phyloP scores from a whole-genome alignment of 2,113 vertebrate genomes.

The Elephas maximus region DNA sequence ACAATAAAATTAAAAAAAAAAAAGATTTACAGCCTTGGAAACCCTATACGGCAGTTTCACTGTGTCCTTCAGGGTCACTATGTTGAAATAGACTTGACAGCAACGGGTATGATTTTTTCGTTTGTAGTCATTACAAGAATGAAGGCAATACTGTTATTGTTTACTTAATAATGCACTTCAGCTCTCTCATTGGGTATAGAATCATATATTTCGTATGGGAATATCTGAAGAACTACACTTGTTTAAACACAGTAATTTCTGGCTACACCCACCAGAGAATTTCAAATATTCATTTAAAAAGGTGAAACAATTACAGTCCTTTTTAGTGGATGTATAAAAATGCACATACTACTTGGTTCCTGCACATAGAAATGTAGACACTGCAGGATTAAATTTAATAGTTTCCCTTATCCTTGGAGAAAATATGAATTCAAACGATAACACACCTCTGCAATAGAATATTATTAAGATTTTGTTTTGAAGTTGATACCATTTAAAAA shows the following conservation, averaged over 20 bases:
- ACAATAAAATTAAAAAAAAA: no score
- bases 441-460: constrained; percentile 38
- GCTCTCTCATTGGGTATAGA: background rate
- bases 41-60: no score
- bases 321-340: background rate
- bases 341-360: background rate
- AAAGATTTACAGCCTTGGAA: no score
- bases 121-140: background rate
- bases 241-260: background rate
- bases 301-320: background rate
- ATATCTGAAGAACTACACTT: background rate
- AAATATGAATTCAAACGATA: constrained; percentile 29
- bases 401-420: background rate
- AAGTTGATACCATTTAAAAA: constrained; percentile 54
- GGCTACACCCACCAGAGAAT: background rate
- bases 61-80: no score
- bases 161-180: background rate
- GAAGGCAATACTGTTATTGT: background rate
- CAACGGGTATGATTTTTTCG: no score
- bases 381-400: background rate
- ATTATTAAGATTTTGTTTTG: constrained; percentile 18
- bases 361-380: background rate
- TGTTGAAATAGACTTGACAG: no score
- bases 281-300: background rate
- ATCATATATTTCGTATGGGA: background rate